These are phyloP conservation scores for Chloromyia formosa DNA, from an alignment of 2,888 invertebrate genomes.

Conservation along the genomic window DNA sequence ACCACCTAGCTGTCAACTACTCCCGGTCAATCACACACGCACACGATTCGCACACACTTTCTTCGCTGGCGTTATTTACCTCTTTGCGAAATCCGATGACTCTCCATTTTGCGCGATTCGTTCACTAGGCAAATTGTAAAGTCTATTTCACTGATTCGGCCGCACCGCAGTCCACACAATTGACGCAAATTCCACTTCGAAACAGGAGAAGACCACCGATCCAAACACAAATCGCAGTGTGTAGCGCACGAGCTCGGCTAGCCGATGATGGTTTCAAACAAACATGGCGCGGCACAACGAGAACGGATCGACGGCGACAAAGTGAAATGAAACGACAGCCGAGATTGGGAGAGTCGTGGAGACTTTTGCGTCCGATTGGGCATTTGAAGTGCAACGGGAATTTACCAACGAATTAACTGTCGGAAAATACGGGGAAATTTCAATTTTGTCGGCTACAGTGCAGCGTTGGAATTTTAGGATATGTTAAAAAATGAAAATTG, in stretches of 20 bases:
- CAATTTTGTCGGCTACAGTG: constrained; percentile 1
- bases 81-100: too few species aligned
- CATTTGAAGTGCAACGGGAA: background rate
- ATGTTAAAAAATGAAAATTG: too few species aligned
- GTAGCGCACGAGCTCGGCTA: background rate
- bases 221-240: background rate
- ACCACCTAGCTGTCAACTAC: too few species aligned
- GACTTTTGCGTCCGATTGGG: background rate
- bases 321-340: constrained; percentile 14
- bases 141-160: too few species aligned
- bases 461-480: too few species aligned
- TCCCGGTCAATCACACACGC: too few species aligned
- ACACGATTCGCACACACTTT: too few species aligned
- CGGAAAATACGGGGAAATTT: constrained; percentile 4
- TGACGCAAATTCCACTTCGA: background rate
- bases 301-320: background rate
- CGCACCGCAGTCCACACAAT: too few species aligned
- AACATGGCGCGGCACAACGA: constrained; percentile 31
- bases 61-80: too few species aligned
- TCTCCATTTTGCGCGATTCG: background rate
- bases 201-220: background rate
- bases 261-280: constrained; percentile 29
- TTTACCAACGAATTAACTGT: too few species aligned
- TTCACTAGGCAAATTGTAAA: background rate
- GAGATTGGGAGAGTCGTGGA: background rate